Base-by-base conservation (phyloP, 2,888 invertebrate genomes). In the Clostera curtula region DNA sequence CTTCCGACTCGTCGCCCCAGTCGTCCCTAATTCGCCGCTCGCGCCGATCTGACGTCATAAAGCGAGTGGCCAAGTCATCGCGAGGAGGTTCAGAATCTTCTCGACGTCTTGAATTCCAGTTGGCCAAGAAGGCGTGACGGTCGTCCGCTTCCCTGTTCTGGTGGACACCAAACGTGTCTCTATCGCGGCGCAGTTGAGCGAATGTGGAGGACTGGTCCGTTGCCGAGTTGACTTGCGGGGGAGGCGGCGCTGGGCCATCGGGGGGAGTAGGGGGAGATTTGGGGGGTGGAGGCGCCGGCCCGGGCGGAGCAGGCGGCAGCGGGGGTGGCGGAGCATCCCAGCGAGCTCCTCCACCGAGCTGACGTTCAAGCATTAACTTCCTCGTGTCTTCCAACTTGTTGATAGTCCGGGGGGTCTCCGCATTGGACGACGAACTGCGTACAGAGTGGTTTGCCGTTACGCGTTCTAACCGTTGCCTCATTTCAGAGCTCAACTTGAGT, bases 381-480 rank as follows among this genome's bases (percentile, higher is more conserved):
- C 96, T 86, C 5, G 95, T 93, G 40, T 95, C 94, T 61, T 95
- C 95, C 19, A 96, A 71, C 59, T 96, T 94, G 25, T 95, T 90
- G 11, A 90, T 88, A 0, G 89, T 87, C 1, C 92, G 85, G 2
- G 91, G 89, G 37, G 89, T 89, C 44, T 93, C 93, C 0, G 88
- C 85, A 5, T 85, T 83, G 11, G 89, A 89, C 8, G 92, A 91
- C 4, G 91, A 88, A 6, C 92, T 92, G 11, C 95, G 85, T 0
- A 95, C 91, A 2, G 94, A 95, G 64, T 95, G 95, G 49, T 93
- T 93, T 0, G 95, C 93, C 0, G 95, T 96, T 0, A 96, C 95
- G 62, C 92, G 89, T 64, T 96, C 96, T 34, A 96, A 66, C 39
- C 96, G 87, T 55, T 94, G 93, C 7, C 95, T 87, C 96, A 96